Evolutionary conservation across 1,140 invertebrate species (phyloP).

Genomic region (Bombus impatiens): DNA sequence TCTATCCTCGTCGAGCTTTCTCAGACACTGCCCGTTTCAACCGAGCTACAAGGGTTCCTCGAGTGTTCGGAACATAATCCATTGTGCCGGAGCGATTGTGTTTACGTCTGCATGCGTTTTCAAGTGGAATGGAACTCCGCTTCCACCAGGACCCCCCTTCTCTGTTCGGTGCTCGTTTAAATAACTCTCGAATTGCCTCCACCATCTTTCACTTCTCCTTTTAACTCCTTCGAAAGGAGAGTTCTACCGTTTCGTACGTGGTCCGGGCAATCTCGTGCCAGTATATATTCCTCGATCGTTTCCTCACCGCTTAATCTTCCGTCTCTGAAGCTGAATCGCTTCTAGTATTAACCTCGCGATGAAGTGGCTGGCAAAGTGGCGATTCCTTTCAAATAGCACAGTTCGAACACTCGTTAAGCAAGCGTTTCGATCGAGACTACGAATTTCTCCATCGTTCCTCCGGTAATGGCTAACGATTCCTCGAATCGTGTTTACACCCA

Average conservation of each 20-base stretch:
- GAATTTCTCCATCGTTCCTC: background rate
- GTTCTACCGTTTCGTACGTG: slow-evolving; percentile 26
- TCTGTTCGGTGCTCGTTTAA: slow-evolving; percentile 63
- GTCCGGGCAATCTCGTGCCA: slow-evolving; percentile 26
- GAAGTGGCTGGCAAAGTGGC: background rate
- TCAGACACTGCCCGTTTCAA: slow-evolving; percentile 46
- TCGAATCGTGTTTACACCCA: slow-evolving; percentile 5
- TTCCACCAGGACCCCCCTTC: slow-evolving; percentile 1
- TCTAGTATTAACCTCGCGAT: slow-evolving; percentile 38
- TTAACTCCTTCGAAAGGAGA: slow-evolving; percentile 37
- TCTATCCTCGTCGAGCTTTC: slow-evolving; percentile 21
- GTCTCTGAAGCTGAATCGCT: slow-evolving; percentile 13
- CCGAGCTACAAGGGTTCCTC: slow-evolving; percentile 57
- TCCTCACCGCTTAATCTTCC: slow-evolving; percentile 2
- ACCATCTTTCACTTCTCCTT: slow-evolving; percentile 21
- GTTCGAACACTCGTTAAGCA: slow-evolving; percentile 21
- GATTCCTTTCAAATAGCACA: slow-evolving; percentile 33
- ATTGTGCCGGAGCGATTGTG: slow-evolving; percentile 71
- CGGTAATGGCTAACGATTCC: background rate
- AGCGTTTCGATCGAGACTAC: background rate
- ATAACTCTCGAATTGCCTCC: slow-evolving; percentile 76
- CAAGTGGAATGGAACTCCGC: slow-evolving; percentile 56
- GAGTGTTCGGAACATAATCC: slow-evolving; percentile 63
- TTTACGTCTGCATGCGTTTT: slow-evolving; percentile 68
- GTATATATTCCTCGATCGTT: slow-evolving; percentile 33